Conservation (phyloP, 2,113 vertebrate genomes). For the Uria lomvia region DNA sequence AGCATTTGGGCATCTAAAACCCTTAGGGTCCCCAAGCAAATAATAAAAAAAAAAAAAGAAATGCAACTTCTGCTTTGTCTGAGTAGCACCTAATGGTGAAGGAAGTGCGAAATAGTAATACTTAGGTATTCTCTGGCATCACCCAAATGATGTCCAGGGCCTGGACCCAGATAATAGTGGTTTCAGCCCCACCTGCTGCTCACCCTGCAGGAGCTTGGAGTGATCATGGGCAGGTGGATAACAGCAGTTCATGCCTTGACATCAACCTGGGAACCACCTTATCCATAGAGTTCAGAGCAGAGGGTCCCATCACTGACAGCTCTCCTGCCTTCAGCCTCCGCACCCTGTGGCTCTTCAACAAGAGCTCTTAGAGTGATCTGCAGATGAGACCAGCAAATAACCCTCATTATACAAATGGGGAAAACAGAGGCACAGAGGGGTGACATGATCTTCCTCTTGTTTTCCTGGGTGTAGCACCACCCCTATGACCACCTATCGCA, state of each 20-base stretch:
- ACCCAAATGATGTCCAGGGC: background rate
- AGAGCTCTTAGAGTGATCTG: background rate
- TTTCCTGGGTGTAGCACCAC: background rate
- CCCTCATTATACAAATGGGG: background rate
- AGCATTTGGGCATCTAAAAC: background rate
- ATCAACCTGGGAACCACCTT: background rate
- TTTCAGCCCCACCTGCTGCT: background rate
- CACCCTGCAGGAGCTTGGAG: fast-evolving
- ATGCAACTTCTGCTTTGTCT: background rate
- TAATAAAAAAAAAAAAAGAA: background rate
- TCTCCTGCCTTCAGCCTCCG: background rate
- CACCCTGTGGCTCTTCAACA: background rate
- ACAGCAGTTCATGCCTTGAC: background rate
- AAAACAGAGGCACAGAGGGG: background rate
- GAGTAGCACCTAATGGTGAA: background rate
- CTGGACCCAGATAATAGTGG: background rate
- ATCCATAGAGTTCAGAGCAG: background rate
- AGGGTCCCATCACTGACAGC: background rate
- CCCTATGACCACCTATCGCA: background rate
- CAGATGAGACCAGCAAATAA: background rate
- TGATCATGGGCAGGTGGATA: background rate
- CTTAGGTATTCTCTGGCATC: background rate
- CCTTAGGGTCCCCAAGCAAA: background rate
- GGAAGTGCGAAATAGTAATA: background rate
- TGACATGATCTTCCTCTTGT: background rate